phyloP scores from a whole-genome alignment of 2,797 vertebrate species.

The Vultur gryphus region DNA sequence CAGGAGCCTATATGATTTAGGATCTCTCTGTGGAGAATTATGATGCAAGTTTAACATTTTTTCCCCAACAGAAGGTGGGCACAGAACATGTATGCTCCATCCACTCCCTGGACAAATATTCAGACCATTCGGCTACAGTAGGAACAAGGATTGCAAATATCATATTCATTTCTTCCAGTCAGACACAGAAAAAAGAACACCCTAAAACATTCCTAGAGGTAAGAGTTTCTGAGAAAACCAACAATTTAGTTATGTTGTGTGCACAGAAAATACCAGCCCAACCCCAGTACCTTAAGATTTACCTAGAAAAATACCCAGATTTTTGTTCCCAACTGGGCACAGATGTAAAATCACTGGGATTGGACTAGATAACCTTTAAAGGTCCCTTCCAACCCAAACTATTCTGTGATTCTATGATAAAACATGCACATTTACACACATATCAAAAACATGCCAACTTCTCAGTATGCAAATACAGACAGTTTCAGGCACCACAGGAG shows the following conservation, averaged over 20 bases:
- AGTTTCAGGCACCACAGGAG: neutral
- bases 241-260: neutral
- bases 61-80: neutral
- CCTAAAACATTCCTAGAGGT: neutral
- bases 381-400: neutral
- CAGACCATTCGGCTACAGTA: neutral
- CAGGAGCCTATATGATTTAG: neutral
- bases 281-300: neutral
- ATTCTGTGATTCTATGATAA: neutral
- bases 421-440: neutral
- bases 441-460: neutral
- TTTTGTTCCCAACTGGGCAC: neutral
- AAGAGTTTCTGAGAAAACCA: neutral
- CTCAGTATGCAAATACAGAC: neutral
- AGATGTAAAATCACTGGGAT: neutral
- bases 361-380: neutral
- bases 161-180: neutral
- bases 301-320: neutral
- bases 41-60: accelerated
- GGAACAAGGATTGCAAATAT: neutral
- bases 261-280: neutral
- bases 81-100: neutral
- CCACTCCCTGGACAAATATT: neutral
- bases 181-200: accelerated
- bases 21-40: neutral